These are phyloP conservation scores for Anas platyrhynchos DNA, from an alignment of 2,113 vertebrate genomes.

Conservation along the genomic window DNA sequence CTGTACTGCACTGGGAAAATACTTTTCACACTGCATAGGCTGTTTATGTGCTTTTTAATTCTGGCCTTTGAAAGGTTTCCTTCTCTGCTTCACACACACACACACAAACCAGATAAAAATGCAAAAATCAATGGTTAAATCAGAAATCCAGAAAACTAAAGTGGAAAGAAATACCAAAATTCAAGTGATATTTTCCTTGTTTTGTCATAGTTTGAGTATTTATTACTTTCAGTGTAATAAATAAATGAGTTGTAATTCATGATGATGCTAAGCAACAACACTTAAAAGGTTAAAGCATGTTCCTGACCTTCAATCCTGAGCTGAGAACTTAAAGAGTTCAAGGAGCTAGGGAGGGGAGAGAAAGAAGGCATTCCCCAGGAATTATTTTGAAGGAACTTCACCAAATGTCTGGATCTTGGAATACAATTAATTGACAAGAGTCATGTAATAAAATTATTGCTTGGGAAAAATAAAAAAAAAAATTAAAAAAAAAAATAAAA, in stretches of 20 bases:
- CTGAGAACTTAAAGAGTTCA: not conserved
- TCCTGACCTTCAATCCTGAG: conserved; percentile 11
- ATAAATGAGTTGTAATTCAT: not conserved
- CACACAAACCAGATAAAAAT: not conserved
- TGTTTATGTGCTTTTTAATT: not conserved
- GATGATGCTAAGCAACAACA: conserved; percentile 23
- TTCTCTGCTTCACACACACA: not conserved
- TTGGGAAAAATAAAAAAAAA: too few relatives aligned
- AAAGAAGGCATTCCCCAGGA: not conserved
- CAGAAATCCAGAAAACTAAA: not conserved
- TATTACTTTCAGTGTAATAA: not conserved
- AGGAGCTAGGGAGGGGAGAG: not conserved
- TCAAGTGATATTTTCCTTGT: not conserved
- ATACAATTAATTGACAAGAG: not conserved
- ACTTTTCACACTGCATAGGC: not conserved
- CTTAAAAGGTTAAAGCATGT: not conserved
- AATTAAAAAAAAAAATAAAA: too few relatives aligned
- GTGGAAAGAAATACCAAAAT: not conserved
- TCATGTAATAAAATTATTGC: not conserved
- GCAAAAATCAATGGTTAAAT: not conserved
- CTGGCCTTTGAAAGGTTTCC: not conserved
- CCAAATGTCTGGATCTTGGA: not conserved
- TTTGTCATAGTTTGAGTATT: not conserved
- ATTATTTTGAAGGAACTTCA: not conserved
- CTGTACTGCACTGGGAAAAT: not conserved